Conservation (phyloP, 2,888 invertebrate genomes). For the Creontiades dilutus region DNA sequence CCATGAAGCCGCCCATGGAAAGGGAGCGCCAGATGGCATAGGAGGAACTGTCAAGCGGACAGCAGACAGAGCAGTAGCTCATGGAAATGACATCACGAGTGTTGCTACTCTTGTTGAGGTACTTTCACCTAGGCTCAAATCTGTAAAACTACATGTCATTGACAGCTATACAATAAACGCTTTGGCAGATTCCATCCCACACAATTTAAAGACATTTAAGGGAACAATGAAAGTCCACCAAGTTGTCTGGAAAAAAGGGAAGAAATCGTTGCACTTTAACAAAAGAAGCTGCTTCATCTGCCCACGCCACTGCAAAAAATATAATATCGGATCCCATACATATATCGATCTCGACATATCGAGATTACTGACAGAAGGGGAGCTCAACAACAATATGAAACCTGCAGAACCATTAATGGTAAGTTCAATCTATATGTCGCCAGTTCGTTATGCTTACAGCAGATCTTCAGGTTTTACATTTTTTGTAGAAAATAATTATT, state of each 20-base stretch:
- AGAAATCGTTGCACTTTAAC: neutral
- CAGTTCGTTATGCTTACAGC: too few relatives aligned
- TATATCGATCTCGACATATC: too few relatives aligned
- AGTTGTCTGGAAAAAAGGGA: slow-evolving; percentile 29
- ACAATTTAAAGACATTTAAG: slow-evolving; percentile 57
- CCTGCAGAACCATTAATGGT: too few relatives aligned
- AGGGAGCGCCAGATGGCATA: slow-evolving; percentile 77
- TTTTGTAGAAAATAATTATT: too few relatives aligned
- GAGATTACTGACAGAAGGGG: too few relatives aligned
- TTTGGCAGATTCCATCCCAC: neutral
- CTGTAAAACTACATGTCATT: neutral
- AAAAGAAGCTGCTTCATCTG: slow-evolving; percentile 57
- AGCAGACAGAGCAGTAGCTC: slow-evolving; percentile 74
- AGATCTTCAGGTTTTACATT: too few relatives aligned
- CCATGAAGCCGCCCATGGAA: slow-evolving; percentile 77
- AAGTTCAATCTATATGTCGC: too few relatives aligned
- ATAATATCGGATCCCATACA: neutral
- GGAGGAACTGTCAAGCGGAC: slow-evolving; percentile 77
- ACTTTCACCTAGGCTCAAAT: neutral
- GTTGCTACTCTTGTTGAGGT: slow-evolving; percentile 45
- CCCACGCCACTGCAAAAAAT: neutral
- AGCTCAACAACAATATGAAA: too few relatives aligned
- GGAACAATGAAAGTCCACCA: slow-evolving; percentile 67
- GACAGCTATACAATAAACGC: slow-evolving; percentile 25
- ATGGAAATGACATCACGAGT: slow-evolving; percentile 72